A percentile compares a stretch with the other conserved stretches of the same genome.
These are phyloP conservation scores for Regulus satrapa DNA, from an alignment of 2,113 vertebrate species.

Conservation along the genomic window DNA sequence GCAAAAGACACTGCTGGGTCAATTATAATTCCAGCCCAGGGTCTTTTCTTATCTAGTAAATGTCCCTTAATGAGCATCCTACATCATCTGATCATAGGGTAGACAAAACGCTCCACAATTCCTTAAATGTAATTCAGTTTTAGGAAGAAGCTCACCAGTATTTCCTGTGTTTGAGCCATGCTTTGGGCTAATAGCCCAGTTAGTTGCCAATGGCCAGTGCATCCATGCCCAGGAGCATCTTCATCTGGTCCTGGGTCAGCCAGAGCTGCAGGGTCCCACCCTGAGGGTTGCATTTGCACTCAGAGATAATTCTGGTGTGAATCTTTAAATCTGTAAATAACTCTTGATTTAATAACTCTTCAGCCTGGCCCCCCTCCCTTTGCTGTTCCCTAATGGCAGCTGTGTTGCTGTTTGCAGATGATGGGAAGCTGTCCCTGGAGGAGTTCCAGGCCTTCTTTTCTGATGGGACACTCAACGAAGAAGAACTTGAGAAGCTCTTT, in stretches of 20 bases:
- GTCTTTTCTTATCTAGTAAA: not conserved
- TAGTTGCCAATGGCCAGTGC: not conserved
- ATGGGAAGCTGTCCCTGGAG: slow-evolving; percentile 94
- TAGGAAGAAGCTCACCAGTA: not conserved
- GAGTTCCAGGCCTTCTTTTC: slow-evolving; percentile 98
- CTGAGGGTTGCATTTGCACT: not conserved
- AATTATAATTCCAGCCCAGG: not conserved
- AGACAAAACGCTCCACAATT: accelerated
- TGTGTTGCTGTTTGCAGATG: slow-evolving; percentile 77
- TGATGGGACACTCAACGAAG: slow-evolving; percentile 90
- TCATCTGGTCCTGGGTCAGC: not conserved
- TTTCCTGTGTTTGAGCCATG: not conserved
- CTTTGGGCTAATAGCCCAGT: not conserved
- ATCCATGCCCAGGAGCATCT: not conserved
- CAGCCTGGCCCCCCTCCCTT: not conserved
- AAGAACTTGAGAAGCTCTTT: slow-evolving; percentile 94
- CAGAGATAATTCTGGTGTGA: not conserved
- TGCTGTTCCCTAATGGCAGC: not conserved
- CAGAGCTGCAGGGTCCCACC: not conserved
- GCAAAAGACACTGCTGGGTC: not conserved
- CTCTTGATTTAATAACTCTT: not conserved
- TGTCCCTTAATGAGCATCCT: not conserved
- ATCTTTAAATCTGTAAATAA: not conserved
- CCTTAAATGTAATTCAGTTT: not conserved
- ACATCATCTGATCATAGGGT: not conserved